Percentiles rank a stretch among this genome's conserved stretches.
phyloP scores from a whole-genome alignment of 64 coral and sea anemone genomes.

The Platygyra sinensis region DNA sequence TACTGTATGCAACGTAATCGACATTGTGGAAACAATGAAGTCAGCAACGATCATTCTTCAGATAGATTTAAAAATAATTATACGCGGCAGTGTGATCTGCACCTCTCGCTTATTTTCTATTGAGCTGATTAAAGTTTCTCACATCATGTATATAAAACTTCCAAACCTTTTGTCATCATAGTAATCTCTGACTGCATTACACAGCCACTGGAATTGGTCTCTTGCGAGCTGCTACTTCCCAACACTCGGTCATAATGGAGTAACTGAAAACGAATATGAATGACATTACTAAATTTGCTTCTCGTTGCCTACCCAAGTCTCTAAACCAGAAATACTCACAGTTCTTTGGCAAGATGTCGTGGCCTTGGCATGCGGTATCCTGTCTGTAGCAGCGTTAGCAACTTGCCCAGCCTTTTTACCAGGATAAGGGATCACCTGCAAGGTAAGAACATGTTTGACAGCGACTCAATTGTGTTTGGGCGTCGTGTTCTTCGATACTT shows the following conservation, averaged over 20 bases:
- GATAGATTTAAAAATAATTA: too few relatives aligned
- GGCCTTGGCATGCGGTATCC: neutral
- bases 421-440: neutral
- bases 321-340: neutral
- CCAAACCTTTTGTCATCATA: neutral
- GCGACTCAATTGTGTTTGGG: neutral
- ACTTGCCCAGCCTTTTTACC: neutral
- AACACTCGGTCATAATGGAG: slow-evolving; percentile 17
- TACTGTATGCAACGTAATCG: too few relatives aligned
- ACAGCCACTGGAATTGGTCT: slow-evolving; percentile 19
- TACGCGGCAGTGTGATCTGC: too few relatives aligned
- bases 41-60: too few relatives aligned
- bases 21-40: too few relatives aligned
- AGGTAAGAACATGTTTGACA: neutral
- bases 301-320: too few relatives aligned
- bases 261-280: slow-evolving; percentile 1
- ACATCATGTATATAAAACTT: too few relatives aligned
- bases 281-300: neutral
- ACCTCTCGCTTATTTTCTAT: too few relatives aligned
- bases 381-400: neutral
- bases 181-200: neutral
- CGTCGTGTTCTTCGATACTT: too few relatives aligned
- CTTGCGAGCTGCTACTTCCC: slow-evolving; percentile 5
- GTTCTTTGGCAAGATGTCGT: neutral
- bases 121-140: too few relatives aligned